Evolutionary conservation across 2,113 vertebrate species (phyloP).

Genomic region (Pimephales promelas): DNA sequence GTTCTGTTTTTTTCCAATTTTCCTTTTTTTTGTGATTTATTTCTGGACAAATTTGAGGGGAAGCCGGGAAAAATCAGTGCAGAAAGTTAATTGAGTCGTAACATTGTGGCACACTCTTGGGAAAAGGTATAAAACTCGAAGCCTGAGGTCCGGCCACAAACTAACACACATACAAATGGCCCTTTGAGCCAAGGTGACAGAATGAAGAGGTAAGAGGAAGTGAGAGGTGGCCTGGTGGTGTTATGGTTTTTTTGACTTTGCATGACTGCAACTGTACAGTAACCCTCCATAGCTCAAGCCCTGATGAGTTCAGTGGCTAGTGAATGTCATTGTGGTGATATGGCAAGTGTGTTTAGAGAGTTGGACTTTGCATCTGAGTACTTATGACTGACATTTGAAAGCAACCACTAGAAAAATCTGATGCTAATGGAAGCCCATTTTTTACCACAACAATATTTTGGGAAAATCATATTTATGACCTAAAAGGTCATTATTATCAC

Average conservation of each 20-base stretch:
- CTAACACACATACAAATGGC: background rate
- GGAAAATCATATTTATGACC: no score
- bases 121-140: conserved; percentile 70
- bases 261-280: background rate
- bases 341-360: background rate
- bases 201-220: conserved; percentile 10
- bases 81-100: conserved; percentile 75
- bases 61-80: conserved; percentile 67
- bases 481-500: no score
- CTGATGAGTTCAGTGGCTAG: conserved; percentile 10
- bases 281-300: background rate
- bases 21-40: conserved; percentile 70
- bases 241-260: conserved; percentile 14
- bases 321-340: conserved; percentile 18
- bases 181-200: conserved; percentile 25
- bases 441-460: background rate
- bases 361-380: conserved; percentile 29
- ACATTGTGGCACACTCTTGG: conserved; percentile 67
- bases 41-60: conserved; percentile 70
- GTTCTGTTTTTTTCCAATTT: conserved; percentile 46
- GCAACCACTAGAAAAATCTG: background rate
- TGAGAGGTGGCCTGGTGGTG: background rate
- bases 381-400: no score
- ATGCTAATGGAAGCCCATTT: background rate
- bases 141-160: conserved; percentile 57